Base-by-base conservation (phyloP, 2,113 vertebrate genomes). In the Archocentrus centrarchus region DNA sequence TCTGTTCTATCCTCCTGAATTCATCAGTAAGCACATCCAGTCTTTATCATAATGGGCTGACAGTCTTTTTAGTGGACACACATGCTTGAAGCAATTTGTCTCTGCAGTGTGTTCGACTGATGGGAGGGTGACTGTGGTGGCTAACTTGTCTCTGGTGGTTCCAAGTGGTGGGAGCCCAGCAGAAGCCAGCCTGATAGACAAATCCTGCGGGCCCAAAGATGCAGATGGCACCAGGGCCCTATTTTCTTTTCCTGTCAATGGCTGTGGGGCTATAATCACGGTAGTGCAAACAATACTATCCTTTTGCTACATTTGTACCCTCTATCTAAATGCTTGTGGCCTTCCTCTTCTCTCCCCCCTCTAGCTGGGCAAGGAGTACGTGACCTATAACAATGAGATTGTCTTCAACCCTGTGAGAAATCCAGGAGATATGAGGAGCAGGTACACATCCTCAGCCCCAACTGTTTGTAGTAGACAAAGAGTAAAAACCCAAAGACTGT, bases 301-400 rank as follows among this genome's bases (percentile, higher is more conserved):
- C 53, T 11, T 47, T 1, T 50, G 24, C 47, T 6, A 32, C 6
- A 20, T 13, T 50, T 8, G 44, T 53, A 8, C 66, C 53, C 2
- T 39, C 5, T 62, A 68, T 62, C 30, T 15, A 68, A 32, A 50
- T 68, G 0, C 41, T 50, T 20, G 1, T 70, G 1, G 5, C 24
- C 24, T 24, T 24, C 24, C 24, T 24, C 24, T 24, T 24, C 24
- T 24, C 24, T 24, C 2, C 24, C 37, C 37, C 37, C 10, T 44
- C 10, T 60, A 96, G 96, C 75, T 96, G 41, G n/a, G 44, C 1
- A 59, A 75, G 2, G 82, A 84, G 2, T 85, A 76, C 11, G 83
- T 96, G 58, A 89, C 82, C 0, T 96, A 96, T 82, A 86, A 94
- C 64, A 97, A 96, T 35, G 91, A 95, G 87, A 93, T 96, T 0